These are phyloP conservation scores for Drosophila anomalata DNA, from an alignment of 2,888 invertebrate genomes.

Conservation along the genomic window DNA sequence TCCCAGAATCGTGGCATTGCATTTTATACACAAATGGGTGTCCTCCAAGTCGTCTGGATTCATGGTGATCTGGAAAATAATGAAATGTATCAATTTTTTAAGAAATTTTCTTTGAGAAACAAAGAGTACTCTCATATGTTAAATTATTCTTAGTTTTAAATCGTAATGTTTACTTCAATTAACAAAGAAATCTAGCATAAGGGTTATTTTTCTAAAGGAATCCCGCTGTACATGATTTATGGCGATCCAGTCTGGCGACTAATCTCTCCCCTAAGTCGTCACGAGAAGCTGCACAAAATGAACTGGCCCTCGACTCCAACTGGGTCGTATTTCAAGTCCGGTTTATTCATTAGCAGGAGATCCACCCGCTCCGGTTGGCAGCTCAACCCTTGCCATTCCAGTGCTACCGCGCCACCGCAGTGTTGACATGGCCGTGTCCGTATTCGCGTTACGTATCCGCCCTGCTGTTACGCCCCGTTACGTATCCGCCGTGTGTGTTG, in stretches of 20 bases:
- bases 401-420: constrained; percentile 71
- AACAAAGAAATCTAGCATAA: background rate
- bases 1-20: constrained; percentile 92
- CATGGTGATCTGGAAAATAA: constrained; percentile 25
- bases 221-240: constrained; percentile 8
- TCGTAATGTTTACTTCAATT: background rate
- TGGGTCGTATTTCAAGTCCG: constrained; percentile 58
- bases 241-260: constrained; percentile 9
- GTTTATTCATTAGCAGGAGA: constrained; percentile 64
- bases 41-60: constrained; percentile 88
- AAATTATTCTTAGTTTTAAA: background rate
- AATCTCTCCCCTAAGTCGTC: constrained; percentile 1
- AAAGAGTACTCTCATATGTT: too few species aligned
- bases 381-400: constrained; percentile 32
- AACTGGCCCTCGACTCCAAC: constrained; percentile 19
- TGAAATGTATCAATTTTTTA: background rate
- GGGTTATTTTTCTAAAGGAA: background rate
- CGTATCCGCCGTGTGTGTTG: constrained; percentile 64
- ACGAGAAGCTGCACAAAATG: constrained; percentile 10
- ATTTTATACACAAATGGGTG: constrained; percentile 94
- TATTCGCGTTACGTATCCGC: constrained; percentile 10
- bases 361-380: constrained; percentile 3
- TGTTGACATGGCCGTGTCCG: constrained; percentile 65
- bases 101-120: background rate
- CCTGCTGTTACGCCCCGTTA: constrained; percentile 37